Percentiles rank a stretch among this genome's conserved stretches.
Evolutionary conservation across 2,797 vertebrate genomes (phyloP).

Genomic region (Eupleurogrammus muticus): DNA sequence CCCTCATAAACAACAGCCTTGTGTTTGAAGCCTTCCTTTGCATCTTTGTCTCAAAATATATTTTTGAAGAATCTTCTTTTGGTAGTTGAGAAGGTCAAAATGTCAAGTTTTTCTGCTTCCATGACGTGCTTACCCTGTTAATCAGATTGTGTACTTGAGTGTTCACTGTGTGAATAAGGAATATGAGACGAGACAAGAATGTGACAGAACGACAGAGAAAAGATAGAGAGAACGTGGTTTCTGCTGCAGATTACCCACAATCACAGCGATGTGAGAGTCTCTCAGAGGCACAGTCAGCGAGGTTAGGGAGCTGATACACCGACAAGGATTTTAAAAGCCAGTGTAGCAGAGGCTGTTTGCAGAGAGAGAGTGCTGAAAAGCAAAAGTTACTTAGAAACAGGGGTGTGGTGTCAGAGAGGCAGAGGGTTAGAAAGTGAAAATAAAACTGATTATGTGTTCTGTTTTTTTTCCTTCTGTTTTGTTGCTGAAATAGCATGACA

Average conservation of each 20-base stretch:
- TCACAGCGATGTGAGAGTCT: constrained; percentile 55
- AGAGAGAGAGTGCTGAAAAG: constrained; percentile 45
- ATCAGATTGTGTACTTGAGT: constrained; percentile 5
- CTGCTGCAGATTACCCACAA: constrained; percentile 47
- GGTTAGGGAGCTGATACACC: constrained; percentile 68
- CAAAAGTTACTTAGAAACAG: constrained; percentile 28
- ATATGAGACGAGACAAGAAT: constrained; percentile 27
- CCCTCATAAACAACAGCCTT: too few relatives aligned
- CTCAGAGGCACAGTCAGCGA: constrained; percentile 62
- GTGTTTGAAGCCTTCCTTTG: too few relatives aligned
- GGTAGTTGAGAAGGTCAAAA: constrained; percentile 46
- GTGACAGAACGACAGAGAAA: constrained; percentile 31
- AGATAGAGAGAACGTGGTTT: constrained; percentile 7
- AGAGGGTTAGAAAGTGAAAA: constrained; percentile 4
- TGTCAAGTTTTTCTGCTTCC: constrained; percentile 51
- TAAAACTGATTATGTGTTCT: constrained; percentile 40
- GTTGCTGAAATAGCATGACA: too few relatives aligned
- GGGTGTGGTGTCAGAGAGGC: constrained; percentile 13
- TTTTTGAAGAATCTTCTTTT: constrained; percentile 38
- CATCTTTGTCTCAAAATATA: too few relatives aligned
- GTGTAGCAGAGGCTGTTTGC: constrained; percentile 50
- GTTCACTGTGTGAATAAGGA: constrained; percentile 4
- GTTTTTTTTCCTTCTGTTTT: neutral
- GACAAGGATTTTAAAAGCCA: constrained; percentile 68
- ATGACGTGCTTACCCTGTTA: constrained; percentile 53